Conservation (phyloP, 2,113 vertebrate genomes). For the Sceloporus tristichus region DNA sequence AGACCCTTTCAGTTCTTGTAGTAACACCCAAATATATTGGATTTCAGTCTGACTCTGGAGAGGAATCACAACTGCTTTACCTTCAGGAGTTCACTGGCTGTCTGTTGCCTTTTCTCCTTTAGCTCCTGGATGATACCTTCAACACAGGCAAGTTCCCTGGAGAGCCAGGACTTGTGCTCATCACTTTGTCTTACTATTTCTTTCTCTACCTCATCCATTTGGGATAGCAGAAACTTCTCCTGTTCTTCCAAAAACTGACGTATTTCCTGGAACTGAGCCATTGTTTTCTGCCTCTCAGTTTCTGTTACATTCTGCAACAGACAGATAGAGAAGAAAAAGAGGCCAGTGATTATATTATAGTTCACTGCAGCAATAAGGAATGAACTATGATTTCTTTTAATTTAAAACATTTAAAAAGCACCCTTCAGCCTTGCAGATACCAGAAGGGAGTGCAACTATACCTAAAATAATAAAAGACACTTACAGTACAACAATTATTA, state of each 20-base stretch:
- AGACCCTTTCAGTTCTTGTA: background rate
- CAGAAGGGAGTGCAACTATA: too few species aligned
- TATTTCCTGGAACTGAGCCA: background rate
- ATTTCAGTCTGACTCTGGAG: background rate
- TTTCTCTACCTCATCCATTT: background rate
- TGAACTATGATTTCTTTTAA: too few species aligned
- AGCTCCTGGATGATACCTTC: background rate
- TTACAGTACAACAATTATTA: too few species aligned
- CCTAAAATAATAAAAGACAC: too few species aligned
- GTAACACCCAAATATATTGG: too few species aligned
- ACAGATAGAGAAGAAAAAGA: background rate
- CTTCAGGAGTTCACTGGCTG: background rate
- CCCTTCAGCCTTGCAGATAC: too few species aligned
- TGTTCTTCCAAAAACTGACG: background rate
- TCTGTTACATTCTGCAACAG: background rate
- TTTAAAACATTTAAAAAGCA: too few species aligned
- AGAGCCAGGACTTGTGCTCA: background rate
- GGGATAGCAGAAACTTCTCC: background rate
- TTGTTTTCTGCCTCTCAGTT: background rate
- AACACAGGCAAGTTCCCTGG: background rate
- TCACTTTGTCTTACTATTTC: background rate
- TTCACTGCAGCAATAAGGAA: too few species aligned
- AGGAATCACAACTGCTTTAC: background rate
- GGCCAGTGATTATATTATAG: too few species aligned
- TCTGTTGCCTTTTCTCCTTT: background rate